Evolutionary conservation across 1,140 invertebrate genomes (phyloP).

Genomic region (Cardiocondyla obscurior): DNA sequence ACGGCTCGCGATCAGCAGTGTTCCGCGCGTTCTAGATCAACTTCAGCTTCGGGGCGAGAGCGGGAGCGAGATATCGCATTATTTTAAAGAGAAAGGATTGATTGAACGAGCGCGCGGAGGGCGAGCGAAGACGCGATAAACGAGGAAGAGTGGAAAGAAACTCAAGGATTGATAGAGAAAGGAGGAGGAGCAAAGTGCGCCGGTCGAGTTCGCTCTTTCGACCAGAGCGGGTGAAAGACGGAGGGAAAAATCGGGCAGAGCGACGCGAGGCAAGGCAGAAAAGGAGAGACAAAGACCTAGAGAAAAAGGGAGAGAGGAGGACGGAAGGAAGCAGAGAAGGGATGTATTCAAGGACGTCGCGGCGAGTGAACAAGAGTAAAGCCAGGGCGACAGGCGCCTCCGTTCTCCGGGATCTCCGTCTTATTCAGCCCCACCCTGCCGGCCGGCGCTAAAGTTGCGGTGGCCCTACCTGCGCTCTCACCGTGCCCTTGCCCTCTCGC

Average conservation of each 20-base stretch:
- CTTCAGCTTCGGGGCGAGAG: not conserved
- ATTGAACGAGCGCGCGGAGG: not conserved
- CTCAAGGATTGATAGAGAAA: not conserved
- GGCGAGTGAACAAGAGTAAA: constrained; percentile 62
- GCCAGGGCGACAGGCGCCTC: constrained; percentile 66
- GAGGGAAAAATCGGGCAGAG: constrained; percentile 16
- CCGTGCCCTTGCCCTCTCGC: constrained; percentile 57
- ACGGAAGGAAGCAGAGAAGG: constrained; percentile 23
- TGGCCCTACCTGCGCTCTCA: constrained; percentile 20
- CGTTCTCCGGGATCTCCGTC: constrained; percentile 36
- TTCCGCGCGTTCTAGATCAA: too few species aligned
- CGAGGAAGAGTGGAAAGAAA: constrained; percentile 13
- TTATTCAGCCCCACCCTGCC: constrained; percentile 16
- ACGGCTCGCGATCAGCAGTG: not conserved
- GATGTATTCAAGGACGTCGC: constrained; percentile 69
- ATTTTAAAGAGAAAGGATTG: not conserved
- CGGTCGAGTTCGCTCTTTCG: constrained; percentile 48
- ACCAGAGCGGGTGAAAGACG: constrained; percentile 30
- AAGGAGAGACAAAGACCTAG: not conserved
- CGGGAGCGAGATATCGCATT: not conserved
- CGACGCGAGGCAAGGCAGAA: constrained; percentile 20
- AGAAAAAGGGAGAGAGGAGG: not conserved
- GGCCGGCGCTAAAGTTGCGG: constrained; percentile 58
- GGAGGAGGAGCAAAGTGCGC: constrained; percentile 5
- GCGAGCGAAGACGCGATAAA: not conserved